Evolutionary conservation across 2,113 vertebrate genomes (phyloP), one percentile per base, ranked within the genome.

Genomic region (Hucho hucho): DNA sequence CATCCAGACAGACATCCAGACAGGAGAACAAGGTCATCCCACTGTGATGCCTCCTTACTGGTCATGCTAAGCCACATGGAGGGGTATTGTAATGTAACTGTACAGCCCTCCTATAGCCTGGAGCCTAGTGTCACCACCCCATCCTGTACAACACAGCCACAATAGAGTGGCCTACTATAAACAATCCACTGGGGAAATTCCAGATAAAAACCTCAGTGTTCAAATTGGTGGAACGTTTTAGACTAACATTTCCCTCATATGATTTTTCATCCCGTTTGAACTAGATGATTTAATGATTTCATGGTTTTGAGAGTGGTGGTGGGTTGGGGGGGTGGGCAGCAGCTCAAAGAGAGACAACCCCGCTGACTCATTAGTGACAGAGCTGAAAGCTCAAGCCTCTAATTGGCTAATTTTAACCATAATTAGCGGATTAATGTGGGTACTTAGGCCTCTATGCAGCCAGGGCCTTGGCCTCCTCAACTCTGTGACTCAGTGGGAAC

Each of bases 341-440:
- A 58, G 63, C 68, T 74, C 25, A 77, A 22, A 77, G 4, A 66
- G 11, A 70, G 70, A 73, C 20, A 26, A 28, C 26, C 61, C 69
- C 69, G 75, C 73, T 6, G 46, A 59, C 26, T 25, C 47, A 56
- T n/a, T 72, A 73, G 67, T 64, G 59, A 14, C 12, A 18, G 67
- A 82, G 37, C 53, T 72, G 69, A 73, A 49, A 74, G 74, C 73
- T 76, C 71, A 74, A 75, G 76, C 78, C 70, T 76, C 69, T 85
- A 86, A 86, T 86, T 70, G 83, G 72, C 77, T 77, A 69, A 84
- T 87, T 88, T 88, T 63, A 83, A 64, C 81, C 70, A 79, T 79
- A 84, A 85, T 87, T 85, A 88, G 56, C 78, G 73, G 80, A 88
- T 87, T 86, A 83, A 85, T 87, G 80, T 77, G 76, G 79, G 68